phyloP scores from a whole-genome alignment of 2,888 invertebrate genomes.

The Euproctis similis region DNA sequence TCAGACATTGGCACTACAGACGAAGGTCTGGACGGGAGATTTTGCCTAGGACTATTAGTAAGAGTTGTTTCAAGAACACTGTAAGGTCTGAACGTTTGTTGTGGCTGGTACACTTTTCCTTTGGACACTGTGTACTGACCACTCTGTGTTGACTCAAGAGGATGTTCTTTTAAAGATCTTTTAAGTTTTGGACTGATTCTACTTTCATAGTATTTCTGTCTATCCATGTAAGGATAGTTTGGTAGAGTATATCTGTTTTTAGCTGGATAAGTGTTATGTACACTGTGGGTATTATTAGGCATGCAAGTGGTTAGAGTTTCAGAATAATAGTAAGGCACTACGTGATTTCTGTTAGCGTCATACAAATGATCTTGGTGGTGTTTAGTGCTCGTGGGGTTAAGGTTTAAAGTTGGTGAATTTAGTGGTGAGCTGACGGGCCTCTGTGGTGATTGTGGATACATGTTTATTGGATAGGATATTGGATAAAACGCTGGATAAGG shows the following conservation, averaged over 20 bases:
- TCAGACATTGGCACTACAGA: constrained; percentile 65
- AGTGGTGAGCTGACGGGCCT: constrained; percentile 53
- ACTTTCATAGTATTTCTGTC: constrained; percentile 45
- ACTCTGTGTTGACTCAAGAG: constrained; percentile 44
- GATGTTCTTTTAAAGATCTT: constrained; percentile 31
- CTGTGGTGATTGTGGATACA: constrained; percentile 50
- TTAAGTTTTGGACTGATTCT: constrained; percentile 42
- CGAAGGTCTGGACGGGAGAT: constrained; percentile 37
- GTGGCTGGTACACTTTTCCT: constrained; percentile 32
- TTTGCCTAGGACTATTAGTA: constrained; percentile 33
- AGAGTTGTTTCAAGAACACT: constrained; percentile 59
- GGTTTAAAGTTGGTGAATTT: constrained; percentile 40
- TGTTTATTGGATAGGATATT: constrained; percentile 68
- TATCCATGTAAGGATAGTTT: constrained; percentile 51
- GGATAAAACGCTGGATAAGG: constrained; percentile 64
- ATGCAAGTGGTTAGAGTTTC: constrained; percentile 63
- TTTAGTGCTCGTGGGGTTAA: constrained; percentile 41
- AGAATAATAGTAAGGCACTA: constrained; percentile 67
- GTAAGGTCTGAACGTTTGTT: constrained; percentile 56
- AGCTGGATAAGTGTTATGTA: constrained; percentile 32
- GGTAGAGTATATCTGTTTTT: constrained; percentile 56
- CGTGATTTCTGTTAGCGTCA: constrained; percentile 76
- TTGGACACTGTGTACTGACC: constrained; percentile 45
- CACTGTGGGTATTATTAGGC: constrained; percentile 57
- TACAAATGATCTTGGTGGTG: constrained; percentile 59